Evolutionary conservation across 2,113 vertebrate species (phyloP).

Genomic region (Scomber colias): DNA sequence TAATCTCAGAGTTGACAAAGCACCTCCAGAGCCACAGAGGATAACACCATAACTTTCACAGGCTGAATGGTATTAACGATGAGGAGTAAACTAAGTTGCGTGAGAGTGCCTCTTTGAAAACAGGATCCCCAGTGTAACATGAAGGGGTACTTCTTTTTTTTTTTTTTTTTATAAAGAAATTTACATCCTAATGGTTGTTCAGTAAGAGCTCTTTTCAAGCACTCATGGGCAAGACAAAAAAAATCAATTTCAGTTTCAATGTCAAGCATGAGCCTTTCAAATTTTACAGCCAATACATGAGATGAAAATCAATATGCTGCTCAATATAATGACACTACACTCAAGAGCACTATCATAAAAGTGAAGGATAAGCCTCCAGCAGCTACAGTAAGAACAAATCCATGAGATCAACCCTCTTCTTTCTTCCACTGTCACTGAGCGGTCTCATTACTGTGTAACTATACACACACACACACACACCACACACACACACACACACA

Average conservation of each 20-base stretch:
- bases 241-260: background rate
- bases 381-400: background rate
- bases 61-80: background rate
- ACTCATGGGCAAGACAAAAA: background rate
- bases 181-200: background rate
- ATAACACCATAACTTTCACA: background rate
- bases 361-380: background rate
- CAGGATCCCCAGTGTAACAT: background rate
- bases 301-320: background rate
- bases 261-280: background rate
- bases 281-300: background rate
- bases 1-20: background rate
- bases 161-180: background rate
- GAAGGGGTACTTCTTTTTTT: background rate
- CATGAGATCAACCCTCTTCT: background rate
- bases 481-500: background rate
- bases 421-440: conserved; percentile 5
- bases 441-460: background rate
- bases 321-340: conserved; percentile 3
- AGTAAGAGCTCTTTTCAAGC: background rate
- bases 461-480: background rate
- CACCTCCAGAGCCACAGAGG: no score
- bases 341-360: background rate
- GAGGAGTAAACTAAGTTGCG: no score
- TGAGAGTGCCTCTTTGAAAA: background rate